Percentiles rank a stretch among this genome's conserved stretches.
Evolutionary conservation across 35 echinoderm and acorn worm species (phyloP).

Genomic region (Chiridota heheva): DNA sequence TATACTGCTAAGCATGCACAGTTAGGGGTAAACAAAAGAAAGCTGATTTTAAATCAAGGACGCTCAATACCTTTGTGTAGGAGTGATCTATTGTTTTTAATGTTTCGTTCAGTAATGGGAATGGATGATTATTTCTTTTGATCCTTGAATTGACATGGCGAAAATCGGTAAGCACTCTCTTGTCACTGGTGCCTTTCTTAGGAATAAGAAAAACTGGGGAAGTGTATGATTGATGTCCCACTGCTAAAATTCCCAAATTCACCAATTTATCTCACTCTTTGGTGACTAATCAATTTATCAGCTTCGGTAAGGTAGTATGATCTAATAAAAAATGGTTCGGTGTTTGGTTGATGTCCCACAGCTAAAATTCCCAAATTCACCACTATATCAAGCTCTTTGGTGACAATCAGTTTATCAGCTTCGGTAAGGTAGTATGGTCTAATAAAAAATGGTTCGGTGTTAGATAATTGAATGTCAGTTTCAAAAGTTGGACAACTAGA

Average conservation of each 20-base stretch:
- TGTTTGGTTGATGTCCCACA: slow-evolving; percentile 37
- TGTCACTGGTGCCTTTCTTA: slow-evolving; percentile 42
- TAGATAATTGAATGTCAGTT: slow-evolving; percentile 25
- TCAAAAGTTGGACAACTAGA: slow-evolving; percentile 34
- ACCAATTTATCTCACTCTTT: slow-evolving; percentile 50
- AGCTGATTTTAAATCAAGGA: slow-evolving; percentile 59
- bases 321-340: slow-evolving; percentile 42
- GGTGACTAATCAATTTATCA: slow-evolving; percentile 36
- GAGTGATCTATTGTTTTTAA: slow-evolving; percentile 31
- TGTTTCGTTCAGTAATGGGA: slow-evolving; percentile 46
- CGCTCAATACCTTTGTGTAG: slow-evolving; percentile 39
- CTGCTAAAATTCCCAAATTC: slow-evolving; percentile 47
- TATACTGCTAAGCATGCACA: slow-evolving; percentile 37
- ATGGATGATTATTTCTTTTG: slow-evolving; percentile 58
- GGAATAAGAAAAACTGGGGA: slow-evolving; percentile 55
- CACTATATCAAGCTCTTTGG: slow-evolving; percentile 41
- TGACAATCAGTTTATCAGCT: slow-evolving; percentile 25
- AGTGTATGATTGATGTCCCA: slow-evolving; percentile 53
- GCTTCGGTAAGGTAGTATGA: slow-evolving; percentile 29
- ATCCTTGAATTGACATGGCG: slow-evolving; percentile 35
- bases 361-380: slow-evolving; percentile 54
- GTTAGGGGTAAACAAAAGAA: slow-evolving; percentile 46
- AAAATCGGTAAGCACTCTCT: slow-evolving; percentile 53
- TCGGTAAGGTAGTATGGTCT: slow-evolving; percentile 46
- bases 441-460: slow-evolving; percentile 47